Percentiles rank a stretch among this genome's conserved stretches.
These are phyloP conservation scores for Pollenia labialis DNA, from an alignment of 2,888 invertebrate genomes.

Conservation along the genomic window DNA sequence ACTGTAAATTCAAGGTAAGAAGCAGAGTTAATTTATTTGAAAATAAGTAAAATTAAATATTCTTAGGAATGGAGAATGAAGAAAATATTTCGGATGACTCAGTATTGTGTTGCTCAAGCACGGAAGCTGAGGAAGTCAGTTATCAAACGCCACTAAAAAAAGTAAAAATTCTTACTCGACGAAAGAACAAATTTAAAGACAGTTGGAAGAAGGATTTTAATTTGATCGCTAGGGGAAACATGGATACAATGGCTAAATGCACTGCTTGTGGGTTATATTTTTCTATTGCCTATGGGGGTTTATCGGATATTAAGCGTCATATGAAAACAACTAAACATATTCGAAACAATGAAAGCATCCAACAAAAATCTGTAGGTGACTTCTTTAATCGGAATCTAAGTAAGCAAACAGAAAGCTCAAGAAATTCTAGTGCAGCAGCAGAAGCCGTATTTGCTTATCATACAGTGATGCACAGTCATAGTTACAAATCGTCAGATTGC, in stretches of 20 bases:
- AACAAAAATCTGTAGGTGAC: slow-evolving; percentile 34
- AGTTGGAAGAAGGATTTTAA: too few relatives aligned
- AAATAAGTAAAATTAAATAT: too few relatives aligned
- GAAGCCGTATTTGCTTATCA: slow-evolving; percentile 22
- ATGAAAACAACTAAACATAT: slow-evolving; percentile 30
- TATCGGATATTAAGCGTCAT: slow-evolving; percentile 30
- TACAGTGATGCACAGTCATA: background rate
- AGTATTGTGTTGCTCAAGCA: too few relatives aligned
- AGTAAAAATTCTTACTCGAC: too few relatives aligned
- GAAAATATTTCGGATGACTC: too few relatives aligned
- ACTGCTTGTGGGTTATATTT: slow-evolving; percentile 6
- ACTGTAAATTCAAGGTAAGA: too few relatives aligned
- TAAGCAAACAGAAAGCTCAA: slow-evolving; percentile 1
- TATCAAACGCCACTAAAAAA: too few relatives aligned
- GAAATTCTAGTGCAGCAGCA: background rate
- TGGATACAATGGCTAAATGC: slow-evolving; percentile 21
- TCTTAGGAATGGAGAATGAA: too few relatives aligned
- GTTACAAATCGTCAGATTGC: background rate
- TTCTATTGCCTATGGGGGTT: slow-evolving; percentile 14
- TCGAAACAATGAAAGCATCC: background rate
- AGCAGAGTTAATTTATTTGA: too few relatives aligned
- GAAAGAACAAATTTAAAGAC: too few relatives aligned
- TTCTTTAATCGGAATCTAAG: slow-evolving; percentile 17
- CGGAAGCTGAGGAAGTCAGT: too few relatives aligned
- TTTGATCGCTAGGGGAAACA: too few relatives aligned